Base-by-base conservation (phyloP, 53 echinoderm and acorn worm species). In the Echinarachnius parma region DNA sequence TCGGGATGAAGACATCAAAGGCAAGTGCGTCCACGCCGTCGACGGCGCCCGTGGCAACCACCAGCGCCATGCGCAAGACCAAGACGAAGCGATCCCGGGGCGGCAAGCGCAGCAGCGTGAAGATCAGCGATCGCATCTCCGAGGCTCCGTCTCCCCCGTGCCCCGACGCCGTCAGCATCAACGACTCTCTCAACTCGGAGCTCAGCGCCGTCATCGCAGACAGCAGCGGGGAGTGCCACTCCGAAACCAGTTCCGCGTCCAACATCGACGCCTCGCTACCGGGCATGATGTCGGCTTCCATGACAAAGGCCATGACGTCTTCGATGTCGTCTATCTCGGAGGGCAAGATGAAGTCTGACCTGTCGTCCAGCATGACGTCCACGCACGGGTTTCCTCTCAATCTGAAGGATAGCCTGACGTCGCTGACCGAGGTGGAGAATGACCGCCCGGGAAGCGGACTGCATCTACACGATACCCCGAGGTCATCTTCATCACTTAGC, bases 401-500 rank as follows among this genome's bases (percentile, higher is more conserved):
- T 13, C 57, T 81, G 4, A 44, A 49, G 42, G 63, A 84, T 42
- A 79, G 79, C 48, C 77, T 53, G 25, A 34, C 59, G 9, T 80
- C 85, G 32, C 80, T 98, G 47, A 88, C 98, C 5, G 98, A 98
- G 62, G 98, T 98, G 22, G 98, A 98, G 66, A 88, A 82, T 33
- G 98, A 98, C 44, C 82, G 88, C 1, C 98, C 98, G 34, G 78
- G 61, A 24, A 92, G 83, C 21, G 81, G 65, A 29, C 34, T 55
- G 39, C 42, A 56, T 21, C 35, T 42, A 34, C 55, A 42, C 15
- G 74, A 72, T 39, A 19, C 42, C 16, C 29, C 37, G 55, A 55
- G 56, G 39, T 72, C 74, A 0, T 55, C 74, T 7, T 72, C 74
- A 34, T 8, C 52, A 4, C n/a, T n/a, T n/a, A 37, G 37, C 57